These are phyloP conservation scores for Temnothorax rugatulus DNA, from an alignment of 2,888 invertebrate genomes.

Conservation along the genomic window DNA sequence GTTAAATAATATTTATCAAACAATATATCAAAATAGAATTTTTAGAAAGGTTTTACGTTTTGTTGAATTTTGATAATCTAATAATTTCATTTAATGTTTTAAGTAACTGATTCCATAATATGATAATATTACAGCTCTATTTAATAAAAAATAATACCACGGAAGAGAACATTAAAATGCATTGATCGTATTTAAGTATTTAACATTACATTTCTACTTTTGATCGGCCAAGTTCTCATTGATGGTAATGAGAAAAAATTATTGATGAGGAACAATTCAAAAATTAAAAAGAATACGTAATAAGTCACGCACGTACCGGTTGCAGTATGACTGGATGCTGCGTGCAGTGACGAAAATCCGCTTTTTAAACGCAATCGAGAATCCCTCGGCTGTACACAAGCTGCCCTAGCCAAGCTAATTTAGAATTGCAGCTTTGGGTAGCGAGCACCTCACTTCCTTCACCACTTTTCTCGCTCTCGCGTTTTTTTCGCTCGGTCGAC, in stretches of 20 bases:
- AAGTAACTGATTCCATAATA: background rate
- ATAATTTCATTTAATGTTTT: background rate
- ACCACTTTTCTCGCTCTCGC: slow-evolving; percentile 42
- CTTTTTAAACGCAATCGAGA: slow-evolving; percentile 33
- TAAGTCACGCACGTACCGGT: too few relatives aligned
- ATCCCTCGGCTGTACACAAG: slow-evolving; percentile 16
- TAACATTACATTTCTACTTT: background rate
- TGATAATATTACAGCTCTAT: background rate
- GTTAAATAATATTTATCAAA: background rate
- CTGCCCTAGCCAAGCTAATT: slow-evolving; percentile 37
- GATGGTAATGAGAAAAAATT: background rate
- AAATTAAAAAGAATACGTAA: background rate
- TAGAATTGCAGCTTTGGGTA: slow-evolving; percentile 49
- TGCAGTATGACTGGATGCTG: background rate
- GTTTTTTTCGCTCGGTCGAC: slow-evolving; percentile 49
- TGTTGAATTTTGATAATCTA: background rate
- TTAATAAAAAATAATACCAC: background rate
- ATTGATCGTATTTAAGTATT: background rate
- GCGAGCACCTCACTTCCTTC: slow-evolving; percentile 31
- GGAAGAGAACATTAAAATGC: background rate
- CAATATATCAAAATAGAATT: background rate
- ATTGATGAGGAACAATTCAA: background rate
- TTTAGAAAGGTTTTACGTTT: background rate
- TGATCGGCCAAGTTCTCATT: background rate
- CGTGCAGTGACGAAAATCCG: background rate